Conservation (phyloP, 2,797 vertebrate genomes). For the Hippocampus kuda region DNA sequence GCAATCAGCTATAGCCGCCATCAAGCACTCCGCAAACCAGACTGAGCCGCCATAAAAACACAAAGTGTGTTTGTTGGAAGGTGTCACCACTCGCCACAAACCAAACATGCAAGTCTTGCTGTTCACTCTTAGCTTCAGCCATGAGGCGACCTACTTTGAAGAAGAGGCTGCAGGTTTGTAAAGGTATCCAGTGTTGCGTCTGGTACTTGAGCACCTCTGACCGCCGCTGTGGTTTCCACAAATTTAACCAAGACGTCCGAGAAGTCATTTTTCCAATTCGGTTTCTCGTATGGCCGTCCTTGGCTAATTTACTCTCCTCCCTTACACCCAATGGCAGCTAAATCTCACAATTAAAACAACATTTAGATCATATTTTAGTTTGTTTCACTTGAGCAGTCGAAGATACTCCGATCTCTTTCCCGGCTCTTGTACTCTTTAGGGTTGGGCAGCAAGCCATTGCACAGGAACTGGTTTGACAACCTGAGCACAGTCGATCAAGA, state of each 20-base stretch:
- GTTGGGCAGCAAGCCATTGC: slow-evolving; percentile 46
- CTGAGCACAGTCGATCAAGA: slow-evolving; percentile 25
- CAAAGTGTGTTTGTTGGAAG: neutral
- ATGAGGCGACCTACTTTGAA: slow-evolving; percentile 58
- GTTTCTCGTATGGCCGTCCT: neutral
- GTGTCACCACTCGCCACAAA: slow-evolving; percentile 11
- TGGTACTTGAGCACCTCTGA: slow-evolving; percentile 45
- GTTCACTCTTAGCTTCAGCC: slow-evolving; percentile 4
- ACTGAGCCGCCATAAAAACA: slow-evolving; percentile 5
- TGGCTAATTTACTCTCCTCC: slow-evolving; percentile 3
- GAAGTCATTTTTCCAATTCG: slow-evolving; percentile 43
- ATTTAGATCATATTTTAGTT: slow-evolving; percentile 11
- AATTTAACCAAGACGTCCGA: slow-evolving; percentile 35
- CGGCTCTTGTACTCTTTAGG: slow-evolving; percentile 37
- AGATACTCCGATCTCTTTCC: slow-evolving; percentile 34
- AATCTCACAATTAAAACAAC: slow-evolving; percentile 19
- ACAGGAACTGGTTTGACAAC: slow-evolving; percentile 61
- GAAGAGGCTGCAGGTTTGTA: slow-evolving; percentile 55
- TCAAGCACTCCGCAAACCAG: slow-evolving; percentile 3
- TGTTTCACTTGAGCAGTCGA: slow-evolving; percentile 22
- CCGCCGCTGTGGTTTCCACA: slow-evolving; percentile 45
- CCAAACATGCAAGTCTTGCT: slow-evolving; percentile 18
- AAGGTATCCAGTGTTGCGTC: slow-evolving; percentile 63
- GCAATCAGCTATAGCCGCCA: neutral
- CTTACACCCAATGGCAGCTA: slow-evolving; percentile 11